Evolutionary conservation across 2,797 vertebrate genomes (phyloP).

Genomic region (Falco naumanni): DNA sequence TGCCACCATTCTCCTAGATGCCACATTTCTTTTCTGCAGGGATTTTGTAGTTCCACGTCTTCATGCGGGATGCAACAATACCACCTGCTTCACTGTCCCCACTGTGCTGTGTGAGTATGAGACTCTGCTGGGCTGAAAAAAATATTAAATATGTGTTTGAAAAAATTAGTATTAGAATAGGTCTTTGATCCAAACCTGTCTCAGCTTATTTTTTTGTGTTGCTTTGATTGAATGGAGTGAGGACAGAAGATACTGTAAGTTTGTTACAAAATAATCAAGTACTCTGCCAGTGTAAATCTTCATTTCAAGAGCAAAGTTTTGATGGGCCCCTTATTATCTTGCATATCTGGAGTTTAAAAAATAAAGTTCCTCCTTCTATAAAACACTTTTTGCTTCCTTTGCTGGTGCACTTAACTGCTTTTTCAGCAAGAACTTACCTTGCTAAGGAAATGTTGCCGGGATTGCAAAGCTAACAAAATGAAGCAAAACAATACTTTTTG

Average conservation of each 20-base stretch:
- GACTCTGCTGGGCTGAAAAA: accelerated
- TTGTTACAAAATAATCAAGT: not conserved
- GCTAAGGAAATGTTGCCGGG: not conserved
- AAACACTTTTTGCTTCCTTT: not conserved
- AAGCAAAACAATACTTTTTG: not conserved
- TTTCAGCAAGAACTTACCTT: not conserved
- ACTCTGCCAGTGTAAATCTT: not conserved
- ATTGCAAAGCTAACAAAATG: not conserved
- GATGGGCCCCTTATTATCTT: not conserved
- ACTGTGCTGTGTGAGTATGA: no score
- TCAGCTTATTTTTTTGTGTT: not conserved
- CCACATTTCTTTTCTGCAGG: no score
- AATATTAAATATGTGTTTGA: not conserved
- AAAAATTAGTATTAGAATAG: not conserved
- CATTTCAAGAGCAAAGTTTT: not conserved
- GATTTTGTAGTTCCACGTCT: not conserved
- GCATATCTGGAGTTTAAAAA: not conserved
- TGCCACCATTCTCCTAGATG: not conserved
- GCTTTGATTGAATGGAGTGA: not conserved
- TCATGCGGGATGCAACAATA: accelerated
- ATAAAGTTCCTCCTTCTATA: not conserved
- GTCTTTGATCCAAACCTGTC: not conserved
- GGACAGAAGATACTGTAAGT: not conserved
- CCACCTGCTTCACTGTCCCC: no score
- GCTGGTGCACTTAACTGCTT: not conserved